These are phyloP conservation scores for Thalassoma bifasciatum DNA, from an alignment of 2,113 vertebrate genomes.

Conservation along the genomic window DNA sequence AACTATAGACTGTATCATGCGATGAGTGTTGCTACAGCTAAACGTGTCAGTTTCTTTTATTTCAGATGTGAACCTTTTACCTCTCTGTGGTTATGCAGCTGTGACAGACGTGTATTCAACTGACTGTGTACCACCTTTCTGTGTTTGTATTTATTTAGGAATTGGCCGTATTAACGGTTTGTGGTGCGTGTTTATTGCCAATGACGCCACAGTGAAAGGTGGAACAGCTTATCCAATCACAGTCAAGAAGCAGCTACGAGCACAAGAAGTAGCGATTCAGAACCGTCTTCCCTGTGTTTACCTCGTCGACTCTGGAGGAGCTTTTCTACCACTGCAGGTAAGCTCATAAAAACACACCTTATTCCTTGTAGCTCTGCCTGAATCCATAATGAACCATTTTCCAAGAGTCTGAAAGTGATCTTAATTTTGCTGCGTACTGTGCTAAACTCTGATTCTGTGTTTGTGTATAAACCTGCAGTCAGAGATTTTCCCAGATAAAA, in stretches of 20 bases:
- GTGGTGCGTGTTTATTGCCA: constrained; percentile 88
- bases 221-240: constrained; percentile 87
- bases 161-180: constrained; percentile 86
- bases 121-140: not conserved
- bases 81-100: no score
- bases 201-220: constrained; percentile 89
- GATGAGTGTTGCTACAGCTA: not conserved
- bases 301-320: constrained; percentile 88
- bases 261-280: constrained; percentile 87
- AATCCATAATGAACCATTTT: not conserved
- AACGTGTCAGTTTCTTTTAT: not conserved
- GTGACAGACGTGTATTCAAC: not conserved
- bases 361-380: no score
- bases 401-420: not conserved
- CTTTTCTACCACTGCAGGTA: constrained; percentile 89
- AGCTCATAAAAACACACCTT: no score
- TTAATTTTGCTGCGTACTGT: not conserved
- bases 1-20: not conserved
- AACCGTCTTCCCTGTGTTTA: constrained; percentile 87
- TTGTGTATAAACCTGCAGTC: constrained; percentile 74
- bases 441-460: not conserved
- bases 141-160: constrained; percentile 72
- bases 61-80: not conserved
- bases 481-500: constrained; percentile 90
- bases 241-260: constrained; percentile 89